phyloP scores from a whole-genome alignment of 2,888 invertebrate genomes.

The Nezara viridula region DNA sequence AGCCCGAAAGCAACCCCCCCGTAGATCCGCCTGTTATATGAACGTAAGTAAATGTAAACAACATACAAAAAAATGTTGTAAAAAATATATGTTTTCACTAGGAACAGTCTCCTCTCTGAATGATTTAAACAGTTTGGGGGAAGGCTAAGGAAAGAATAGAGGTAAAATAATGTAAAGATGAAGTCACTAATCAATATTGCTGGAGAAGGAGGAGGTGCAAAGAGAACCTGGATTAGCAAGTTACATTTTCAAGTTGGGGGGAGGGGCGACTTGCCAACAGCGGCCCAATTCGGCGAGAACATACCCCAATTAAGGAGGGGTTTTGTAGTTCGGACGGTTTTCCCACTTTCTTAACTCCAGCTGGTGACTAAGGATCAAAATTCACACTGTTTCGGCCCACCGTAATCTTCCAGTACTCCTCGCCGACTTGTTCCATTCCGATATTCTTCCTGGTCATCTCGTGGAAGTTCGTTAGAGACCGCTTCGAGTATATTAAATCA shows the following conservation, averaged over 20 bases:
- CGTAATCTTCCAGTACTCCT: not conserved
- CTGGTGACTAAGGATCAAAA: not conserved
- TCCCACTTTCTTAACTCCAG: conserved; percentile 6
- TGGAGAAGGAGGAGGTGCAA: not conserved
- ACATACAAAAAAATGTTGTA: no score
- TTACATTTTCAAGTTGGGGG: not conserved
- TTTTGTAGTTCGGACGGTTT: not conserved
- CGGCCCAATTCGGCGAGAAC: not conserved
- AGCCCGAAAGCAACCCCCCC: no score
- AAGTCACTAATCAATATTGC: not conserved
- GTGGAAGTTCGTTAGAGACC: not conserved
- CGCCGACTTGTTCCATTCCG: conserved; percentile 37
- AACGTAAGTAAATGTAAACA: no score
- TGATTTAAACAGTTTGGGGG: no score
- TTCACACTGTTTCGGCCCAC: not conserved
- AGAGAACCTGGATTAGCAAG: not conserved
- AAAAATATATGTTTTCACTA: no score
- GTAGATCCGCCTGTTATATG: no score
- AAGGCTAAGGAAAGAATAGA: no score
- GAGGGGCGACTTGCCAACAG: not conserved
- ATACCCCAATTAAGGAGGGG: not conserved
- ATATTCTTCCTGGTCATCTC: not conserved
- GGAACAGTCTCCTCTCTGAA: no score
- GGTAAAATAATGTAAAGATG: no score
- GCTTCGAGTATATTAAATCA: no score